A percentile compares a stretch with the other conserved stretches of the same genome.
Conservation (phyloP, 2,888 invertebrate species). For the Panzeria rudis region DNA sequence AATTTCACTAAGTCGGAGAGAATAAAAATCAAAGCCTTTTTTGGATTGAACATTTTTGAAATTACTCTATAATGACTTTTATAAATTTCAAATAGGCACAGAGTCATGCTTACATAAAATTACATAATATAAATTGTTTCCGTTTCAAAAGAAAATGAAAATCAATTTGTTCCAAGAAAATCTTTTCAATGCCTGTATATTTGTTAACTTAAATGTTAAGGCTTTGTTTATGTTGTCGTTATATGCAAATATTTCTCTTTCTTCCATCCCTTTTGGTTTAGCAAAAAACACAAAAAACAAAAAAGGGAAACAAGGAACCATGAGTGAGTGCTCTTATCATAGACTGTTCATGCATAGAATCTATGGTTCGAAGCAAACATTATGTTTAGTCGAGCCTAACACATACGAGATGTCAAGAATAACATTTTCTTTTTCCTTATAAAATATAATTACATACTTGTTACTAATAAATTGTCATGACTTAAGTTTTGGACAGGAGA, state of each 20-base stretch:
- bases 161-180: not conserved
- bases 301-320: slow-evolving; percentile 27
- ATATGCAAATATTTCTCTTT: slow-evolving; percentile 41
- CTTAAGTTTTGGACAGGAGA: not conserved
- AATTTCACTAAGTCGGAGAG: no score
- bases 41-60: no score
- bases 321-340: not conserved
- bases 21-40: no score
- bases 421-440: not conserved
- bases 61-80: not conserved
- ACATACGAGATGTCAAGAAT: no score
- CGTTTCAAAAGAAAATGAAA: not conserved
- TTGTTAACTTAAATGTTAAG: slow-evolving; percentile 33
- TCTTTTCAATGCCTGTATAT: not conserved
- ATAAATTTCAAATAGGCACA: not conserved
- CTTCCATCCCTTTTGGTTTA: not conserved
- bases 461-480: not conserved
- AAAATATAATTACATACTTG: not conserved
- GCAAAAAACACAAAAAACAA: not conserved
- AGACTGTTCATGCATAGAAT: not conserved
- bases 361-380: not conserved
- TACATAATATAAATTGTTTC: not conserved
- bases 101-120: not conserved
- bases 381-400: not conserved
- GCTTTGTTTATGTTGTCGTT: slow-evolving; percentile 40